Base-by-base conservation (phyloP, 2,888 invertebrate species). In the Monopis laevigella region DNA sequence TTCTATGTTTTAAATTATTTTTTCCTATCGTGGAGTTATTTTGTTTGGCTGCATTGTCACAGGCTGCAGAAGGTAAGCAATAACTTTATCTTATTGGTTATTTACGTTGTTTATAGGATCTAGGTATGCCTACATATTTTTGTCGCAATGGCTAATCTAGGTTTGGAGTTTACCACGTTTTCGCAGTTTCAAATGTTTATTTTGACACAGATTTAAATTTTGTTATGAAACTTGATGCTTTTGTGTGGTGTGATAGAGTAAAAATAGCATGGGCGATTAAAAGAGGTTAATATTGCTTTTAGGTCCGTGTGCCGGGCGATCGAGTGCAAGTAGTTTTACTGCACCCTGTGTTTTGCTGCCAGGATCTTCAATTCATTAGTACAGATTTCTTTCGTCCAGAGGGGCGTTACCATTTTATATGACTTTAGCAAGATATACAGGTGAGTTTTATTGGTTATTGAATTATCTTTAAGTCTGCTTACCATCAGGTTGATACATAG, bases 381-480 rank as follows among this genome's bases (percentile, higher is more conserved):
- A 70, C 73, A 66, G 73, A 62, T 71, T 68, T 81, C 80, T 80
- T 80, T 85, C 90, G 89, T 89, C 90, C 89, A 87, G 84, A 84
- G 86, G 90, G 90, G 90, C 89, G 90, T 86, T 88, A 90, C 86
- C 87, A 86, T 91, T 90, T 93, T 93, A 93, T 93, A 93, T 93
- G 93, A 93, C 92, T 93, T 93, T 92, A 92, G 92, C 88, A 91
- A 90, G 88, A 88, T 88, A 86, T 86, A 89, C 86, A 90, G 92
- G 93, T 93, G 70, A 88, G 88, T 84, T n/a, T n/a, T n/a, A n/a
- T n/a, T n/a, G n/a, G n/a, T n/a, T n/a, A n/a, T n/a, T n/a, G n/a
- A n/a, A n/a, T n/a, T n/a, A n/a, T n/a, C n/a, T n/a, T n/a, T n/a
- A n/a, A n/a, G n/a, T n/a, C n/a, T n/a, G n/a, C n/a, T n/a, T n/a